Conservation (phyloP, 92 coral and sea anemone genomes). For the Siderastrea radians region DNA sequence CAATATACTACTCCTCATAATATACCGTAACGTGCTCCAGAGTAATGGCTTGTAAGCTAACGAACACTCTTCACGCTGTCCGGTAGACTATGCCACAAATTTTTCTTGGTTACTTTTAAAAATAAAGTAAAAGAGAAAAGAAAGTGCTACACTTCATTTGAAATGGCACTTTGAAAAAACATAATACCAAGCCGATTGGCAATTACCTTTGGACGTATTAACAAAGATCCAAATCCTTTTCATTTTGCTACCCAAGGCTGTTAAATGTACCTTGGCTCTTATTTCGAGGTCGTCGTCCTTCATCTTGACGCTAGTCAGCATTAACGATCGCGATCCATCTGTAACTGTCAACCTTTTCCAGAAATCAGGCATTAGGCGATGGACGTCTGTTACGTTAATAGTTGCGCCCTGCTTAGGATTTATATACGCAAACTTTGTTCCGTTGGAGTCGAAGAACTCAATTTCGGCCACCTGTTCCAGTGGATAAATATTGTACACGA, state of each 20-base stretch:
- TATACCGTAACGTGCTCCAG: no score
- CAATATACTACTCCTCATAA: no score
- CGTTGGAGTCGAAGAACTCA: neutral
- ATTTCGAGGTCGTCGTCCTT: neutral
- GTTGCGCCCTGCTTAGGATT: neutral
- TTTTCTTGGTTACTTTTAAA: no score
- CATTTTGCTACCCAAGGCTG: neutral
- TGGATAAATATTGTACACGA: neutral
- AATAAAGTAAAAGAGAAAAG: no score
- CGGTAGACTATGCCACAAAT: no score
- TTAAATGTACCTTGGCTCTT: neutral
- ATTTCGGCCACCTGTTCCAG: conserved; percentile 3
- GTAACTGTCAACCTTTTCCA: neutral
- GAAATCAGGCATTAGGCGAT: neutral
- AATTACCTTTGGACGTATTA: neutral
- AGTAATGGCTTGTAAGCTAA: no score
- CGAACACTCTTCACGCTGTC: no score
- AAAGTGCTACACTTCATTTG: neutral
- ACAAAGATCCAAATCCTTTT: neutral
- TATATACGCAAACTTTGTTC: neutral
- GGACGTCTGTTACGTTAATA: neutral
- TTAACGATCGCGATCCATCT: neutral
- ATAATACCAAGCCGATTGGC: neutral
- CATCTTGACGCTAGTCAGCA: neutral
- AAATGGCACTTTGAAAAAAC: neutral